Conservation (phyloP, 2,888 invertebrate species). For the Itoplectis maculator region DNA sequence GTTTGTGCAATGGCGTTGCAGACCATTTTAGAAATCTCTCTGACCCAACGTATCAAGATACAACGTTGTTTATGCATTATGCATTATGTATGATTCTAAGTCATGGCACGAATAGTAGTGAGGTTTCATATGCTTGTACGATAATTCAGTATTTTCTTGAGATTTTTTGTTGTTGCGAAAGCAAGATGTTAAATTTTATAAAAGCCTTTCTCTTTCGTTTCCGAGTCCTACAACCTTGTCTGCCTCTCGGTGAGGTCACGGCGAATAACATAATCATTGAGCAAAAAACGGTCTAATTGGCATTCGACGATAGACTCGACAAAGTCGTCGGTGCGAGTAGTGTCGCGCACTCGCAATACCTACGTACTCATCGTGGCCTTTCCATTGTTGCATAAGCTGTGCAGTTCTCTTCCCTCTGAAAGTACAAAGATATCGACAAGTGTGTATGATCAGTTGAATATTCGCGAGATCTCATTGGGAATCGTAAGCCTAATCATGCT, state of each 20-base stretch:
- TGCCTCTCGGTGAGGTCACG: not conserved
- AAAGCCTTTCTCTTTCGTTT: not conserved
- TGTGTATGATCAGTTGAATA: conserved; percentile 20
- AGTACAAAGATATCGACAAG: conserved; percentile 56
- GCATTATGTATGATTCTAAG: conserved; percentile 21
- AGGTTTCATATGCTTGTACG: conserved; percentile 24
- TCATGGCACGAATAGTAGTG: conserved; percentile 37
- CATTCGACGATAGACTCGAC: conserved; percentile 20
- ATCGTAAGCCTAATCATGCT: not conserved
- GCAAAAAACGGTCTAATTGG: conserved; percentile 18
- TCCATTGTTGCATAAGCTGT: conserved; percentile 67
- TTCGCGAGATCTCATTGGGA: not conserved
- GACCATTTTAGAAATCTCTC: conserved; percentile 9
- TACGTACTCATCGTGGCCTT: conserved; percentile 48
- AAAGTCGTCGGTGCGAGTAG: not conserved
- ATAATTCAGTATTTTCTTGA: conserved; percentile 20
- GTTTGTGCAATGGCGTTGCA: conserved; percentile 25
- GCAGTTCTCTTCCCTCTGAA: conserved; percentile 69
- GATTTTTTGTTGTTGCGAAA: not conserved
- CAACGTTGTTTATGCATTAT: conserved; percentile 19
- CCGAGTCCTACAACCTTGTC: not conserved
- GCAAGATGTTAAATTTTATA: not conserved
- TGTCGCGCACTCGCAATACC: not conserved
- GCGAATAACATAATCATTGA: conserved; percentile 25
- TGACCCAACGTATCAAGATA: not conserved